phyloP scores from a whole-genome alignment of 2,113 vertebrate genomes.

The Anoura caudifer region DNA sequence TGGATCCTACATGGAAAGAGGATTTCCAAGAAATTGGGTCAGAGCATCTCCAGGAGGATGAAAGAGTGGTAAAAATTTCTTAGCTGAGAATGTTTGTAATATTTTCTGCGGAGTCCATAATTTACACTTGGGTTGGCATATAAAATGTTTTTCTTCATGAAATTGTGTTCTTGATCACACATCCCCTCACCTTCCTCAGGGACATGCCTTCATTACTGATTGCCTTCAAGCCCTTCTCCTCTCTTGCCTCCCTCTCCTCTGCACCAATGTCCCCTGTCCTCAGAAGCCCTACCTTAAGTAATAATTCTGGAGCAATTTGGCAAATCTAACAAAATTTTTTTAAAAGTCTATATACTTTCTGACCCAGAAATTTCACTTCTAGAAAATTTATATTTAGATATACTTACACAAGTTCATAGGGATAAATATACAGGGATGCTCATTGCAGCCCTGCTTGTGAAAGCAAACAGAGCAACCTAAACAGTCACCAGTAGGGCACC shows the following conservation, averaged over 20 bases:
- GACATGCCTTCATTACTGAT: neutral
- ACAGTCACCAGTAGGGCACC: neutral
- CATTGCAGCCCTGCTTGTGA: neutral
- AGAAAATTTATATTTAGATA: conserved; percentile 43
- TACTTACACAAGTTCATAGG: neutral
- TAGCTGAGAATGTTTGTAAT: neutral
- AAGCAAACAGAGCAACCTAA: neutral
- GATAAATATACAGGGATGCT: neutral
- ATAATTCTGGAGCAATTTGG: neutral
- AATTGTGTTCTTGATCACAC: neutral
- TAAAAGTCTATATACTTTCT: neutral
- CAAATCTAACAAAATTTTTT: neutral
- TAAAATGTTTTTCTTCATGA: neutral
- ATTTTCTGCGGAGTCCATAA: neutral
- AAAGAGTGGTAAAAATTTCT: neutral
- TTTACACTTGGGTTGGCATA: neutral
- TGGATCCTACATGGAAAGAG: neutral
- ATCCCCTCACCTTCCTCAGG: neutral
- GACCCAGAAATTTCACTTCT: conserved; percentile 40
- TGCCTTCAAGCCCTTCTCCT: neutral
- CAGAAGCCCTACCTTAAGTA: neutral
- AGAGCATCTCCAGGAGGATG: neutral
- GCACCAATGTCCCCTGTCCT: neutral
- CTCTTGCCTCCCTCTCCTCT: neutral
- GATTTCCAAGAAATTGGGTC: neutral